Evolutionary conservation across 1,140 invertebrate species (phyloP), one percentile per base, ranked within the genome.

Genomic region (Popillia japonica): DNA sequence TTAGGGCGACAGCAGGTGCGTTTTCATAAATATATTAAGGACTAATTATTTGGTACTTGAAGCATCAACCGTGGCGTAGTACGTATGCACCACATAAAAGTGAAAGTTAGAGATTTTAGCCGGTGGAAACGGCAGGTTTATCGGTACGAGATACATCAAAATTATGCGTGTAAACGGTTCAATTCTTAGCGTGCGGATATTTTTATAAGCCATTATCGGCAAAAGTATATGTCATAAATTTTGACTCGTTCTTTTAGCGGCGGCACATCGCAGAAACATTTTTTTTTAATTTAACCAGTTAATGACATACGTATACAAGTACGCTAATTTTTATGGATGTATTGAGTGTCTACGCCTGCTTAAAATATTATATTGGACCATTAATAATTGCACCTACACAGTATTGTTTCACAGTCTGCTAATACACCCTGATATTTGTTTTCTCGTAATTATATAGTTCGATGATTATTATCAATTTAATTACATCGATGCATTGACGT

Each of bases 401-500:
- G 17, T n/a, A 55, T 17, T 55, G 48, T 55, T 55, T 34, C 4
- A 34, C 27, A 34, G 27, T 34, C 2, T 34, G 27, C 27, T 34
- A 1, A 34, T 34, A 34, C 14, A 17, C 2, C 48, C n/a, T 6
- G 17, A 55, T 17, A n/a, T 55, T 55, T n/a, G 6, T 55, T 55
- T 55, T 55, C 14, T 6, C 17, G 17, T n/a, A 55, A 3, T 10
- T 48, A 55, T 14, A 55, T 6, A 9, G 14, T 27, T 75, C 40
- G 44, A 48, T 77, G 74, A 76, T 27, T 79, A 82, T 80, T 79
- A 77, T 78, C 40, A 78, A 68, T 40, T 75, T 14, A 78, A 80
- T 80, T 78, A 80, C 76, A 78, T 79, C 72, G 55, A 78, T 55
- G 77, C 75, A 68, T 75, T 80, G 79, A 79, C 76, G 55, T 72